These are phyloP conservation scores for Python bivittatus DNA, from an alignment of 2,113 vertebrate species.

Conservation along the genomic window DNA sequence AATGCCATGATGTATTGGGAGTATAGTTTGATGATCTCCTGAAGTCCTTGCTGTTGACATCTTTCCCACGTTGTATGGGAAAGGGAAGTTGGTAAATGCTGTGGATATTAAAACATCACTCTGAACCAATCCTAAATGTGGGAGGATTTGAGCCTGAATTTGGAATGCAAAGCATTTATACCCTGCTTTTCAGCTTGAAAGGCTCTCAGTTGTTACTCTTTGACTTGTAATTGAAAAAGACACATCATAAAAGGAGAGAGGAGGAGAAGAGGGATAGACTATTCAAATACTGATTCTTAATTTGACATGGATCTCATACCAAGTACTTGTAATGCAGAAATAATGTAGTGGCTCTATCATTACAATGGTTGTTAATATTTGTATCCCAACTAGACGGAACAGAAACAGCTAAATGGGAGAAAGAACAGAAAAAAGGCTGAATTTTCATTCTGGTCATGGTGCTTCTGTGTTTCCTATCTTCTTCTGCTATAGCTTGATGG, in stretches of 20 bases:
- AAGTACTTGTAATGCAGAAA: neutral
- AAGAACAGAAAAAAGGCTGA: neutral
- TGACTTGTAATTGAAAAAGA: neutral
- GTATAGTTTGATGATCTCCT: neutral
- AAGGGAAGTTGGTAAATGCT: neutral
- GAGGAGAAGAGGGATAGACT: neutral
- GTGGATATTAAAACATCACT: neutral
- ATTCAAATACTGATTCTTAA: neutral
- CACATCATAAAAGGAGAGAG: neutral
- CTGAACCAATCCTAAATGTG: neutral
- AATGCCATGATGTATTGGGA: neutral
- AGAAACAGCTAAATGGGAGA: neutral
- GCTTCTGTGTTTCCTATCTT: neutral
- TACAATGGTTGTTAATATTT: neutral
- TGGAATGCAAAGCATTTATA: neutral
- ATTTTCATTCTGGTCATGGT: neutral
- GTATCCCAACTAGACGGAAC: neutral
- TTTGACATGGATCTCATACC: neutral
- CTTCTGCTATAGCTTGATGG: neutral
- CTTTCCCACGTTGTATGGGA: neutral
- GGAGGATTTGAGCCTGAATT: neutral
- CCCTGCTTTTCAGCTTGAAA: neutral
- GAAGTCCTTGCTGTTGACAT: neutral
- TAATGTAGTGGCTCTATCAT: neutral
- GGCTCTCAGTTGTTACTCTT: neutral